Evolutionary conservation across 2,888 invertebrate genomes (phyloP).

Genomic region (Ramazzottius varieornatus): DNA sequence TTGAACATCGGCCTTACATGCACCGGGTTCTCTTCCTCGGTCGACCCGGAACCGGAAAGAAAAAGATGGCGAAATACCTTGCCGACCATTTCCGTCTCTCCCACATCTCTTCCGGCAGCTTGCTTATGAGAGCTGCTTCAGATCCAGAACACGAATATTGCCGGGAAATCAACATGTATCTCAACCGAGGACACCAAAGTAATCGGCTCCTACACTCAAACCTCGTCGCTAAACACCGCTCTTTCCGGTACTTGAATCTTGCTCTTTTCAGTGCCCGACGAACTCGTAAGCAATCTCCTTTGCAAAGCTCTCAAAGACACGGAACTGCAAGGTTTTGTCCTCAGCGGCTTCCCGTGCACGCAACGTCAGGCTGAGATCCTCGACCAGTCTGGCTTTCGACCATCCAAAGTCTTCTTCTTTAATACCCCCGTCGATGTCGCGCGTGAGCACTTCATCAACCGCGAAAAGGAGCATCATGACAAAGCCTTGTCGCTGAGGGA

Average conservation of each 20-base stretch:
- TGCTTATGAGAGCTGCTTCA: neutral
- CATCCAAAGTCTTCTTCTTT: neutral
- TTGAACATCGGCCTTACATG: neutral
- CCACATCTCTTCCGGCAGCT: neutral
- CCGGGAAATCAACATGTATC: neutral
- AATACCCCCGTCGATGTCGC: neutral
- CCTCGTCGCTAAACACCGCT: no score
- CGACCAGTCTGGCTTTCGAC: neutral
- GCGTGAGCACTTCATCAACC: neutral
- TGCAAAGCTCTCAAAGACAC: neutral
- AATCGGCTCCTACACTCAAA: no score
- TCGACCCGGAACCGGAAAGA: neutral
- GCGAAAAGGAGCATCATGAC: neutral
- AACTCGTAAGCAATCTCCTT: neutral
- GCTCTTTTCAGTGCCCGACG: neutral
- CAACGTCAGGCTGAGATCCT: neutral
- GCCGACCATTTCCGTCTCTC: neutral
- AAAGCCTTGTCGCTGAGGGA: neutral
- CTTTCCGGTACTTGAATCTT: no score
- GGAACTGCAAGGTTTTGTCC: neutral
- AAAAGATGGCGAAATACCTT: neutral
- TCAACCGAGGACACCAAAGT: neutral
- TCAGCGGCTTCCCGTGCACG: neutral
- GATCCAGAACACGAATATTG: neutral
- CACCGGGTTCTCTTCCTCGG: neutral